These are phyloP conservation scores for Triplophysa dalaica DNA, from an alignment of 2,113 vertebrate species.

Conservation along the genomic window DNA sequence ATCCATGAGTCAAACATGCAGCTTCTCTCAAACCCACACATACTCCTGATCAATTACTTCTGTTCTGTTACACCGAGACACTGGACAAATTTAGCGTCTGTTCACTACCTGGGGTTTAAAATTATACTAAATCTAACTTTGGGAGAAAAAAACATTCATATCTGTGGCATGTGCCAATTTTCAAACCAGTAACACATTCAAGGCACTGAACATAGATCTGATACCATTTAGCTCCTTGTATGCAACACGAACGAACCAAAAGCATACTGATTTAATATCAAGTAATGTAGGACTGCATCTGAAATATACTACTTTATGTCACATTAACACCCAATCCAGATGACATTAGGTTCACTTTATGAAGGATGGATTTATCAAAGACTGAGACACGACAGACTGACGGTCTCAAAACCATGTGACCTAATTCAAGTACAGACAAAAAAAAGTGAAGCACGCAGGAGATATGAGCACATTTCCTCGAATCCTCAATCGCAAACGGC, in stretches of 20 bases:
- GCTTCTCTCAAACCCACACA: background rate
- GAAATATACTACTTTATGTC: background rate
- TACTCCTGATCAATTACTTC: background rate
- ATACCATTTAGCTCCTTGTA: slow-evolving; percentile 8
- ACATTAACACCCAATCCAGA: slow-evolving; percentile 5
- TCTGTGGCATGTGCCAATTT: slow-evolving; percentile 20
- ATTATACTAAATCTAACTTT: background rate
- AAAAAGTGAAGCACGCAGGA: background rate
- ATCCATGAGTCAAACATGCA: background rate
- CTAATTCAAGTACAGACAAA: slow-evolving; percentile 8
- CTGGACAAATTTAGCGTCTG: background rate
- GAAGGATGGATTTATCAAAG: background rate
- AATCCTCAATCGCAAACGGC: background rate
- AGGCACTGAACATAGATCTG: slow-evolving; percentile 37
- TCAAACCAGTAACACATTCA: slow-evolving; percentile 25
- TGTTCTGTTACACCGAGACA: background rate
- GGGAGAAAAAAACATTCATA: slow-evolving; percentile 24
- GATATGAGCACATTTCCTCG: background rate
- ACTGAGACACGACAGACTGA: background rate
- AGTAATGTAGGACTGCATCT: background rate
- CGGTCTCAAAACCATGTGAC: background rate
- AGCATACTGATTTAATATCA: too few relatives aligned
- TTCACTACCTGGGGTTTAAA: slow-evolving; percentile 3
- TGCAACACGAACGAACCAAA: too few relatives aligned
- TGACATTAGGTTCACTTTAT: background rate